phyloP scores from a whole-genome alignment of 2,888 invertebrate species.

The Leucophenga maculata region DNA sequence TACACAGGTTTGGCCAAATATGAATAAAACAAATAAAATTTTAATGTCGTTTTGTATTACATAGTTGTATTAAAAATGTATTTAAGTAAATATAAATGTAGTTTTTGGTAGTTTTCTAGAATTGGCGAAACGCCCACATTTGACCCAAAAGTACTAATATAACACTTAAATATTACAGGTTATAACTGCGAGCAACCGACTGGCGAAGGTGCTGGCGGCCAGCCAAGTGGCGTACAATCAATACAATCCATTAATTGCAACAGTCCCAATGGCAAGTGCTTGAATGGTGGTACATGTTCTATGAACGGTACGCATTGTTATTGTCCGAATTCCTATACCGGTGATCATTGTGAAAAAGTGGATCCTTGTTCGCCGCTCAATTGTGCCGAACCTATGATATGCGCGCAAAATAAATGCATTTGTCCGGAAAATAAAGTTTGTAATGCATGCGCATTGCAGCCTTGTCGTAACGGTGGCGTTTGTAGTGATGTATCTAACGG shows the following conservation, averaged over 20 bases:
- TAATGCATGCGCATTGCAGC: constrained; percentile 75
- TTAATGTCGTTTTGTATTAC: neutral
- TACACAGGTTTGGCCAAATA: constrained; percentile 76
- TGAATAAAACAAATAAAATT: neutral
- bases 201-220: constrained; percentile 44
- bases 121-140: neutral
- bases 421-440: constrained; percentile 72
- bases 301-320: constrained; percentile 70
- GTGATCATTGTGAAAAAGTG: constrained; percentile 68
- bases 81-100: neutral
- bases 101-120: neutral
- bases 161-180: constrained; percentile 50
- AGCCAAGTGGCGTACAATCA: constrained; percentile 23
- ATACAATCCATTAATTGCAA: constrained; percentile 57
- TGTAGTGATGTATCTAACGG: constrained; percentile 76
- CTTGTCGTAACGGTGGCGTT: constrained; percentile 79
- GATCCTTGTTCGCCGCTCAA: constrained; percentile 67
- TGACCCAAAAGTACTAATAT: neutral
- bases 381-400: constrained; percentile 71
- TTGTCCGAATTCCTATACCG: constrained; percentile 68
- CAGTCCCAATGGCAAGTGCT: constrained; percentile 67
- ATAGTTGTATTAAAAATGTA: neutral
- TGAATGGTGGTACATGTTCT: constrained; percentile 71
- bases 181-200: constrained; percentile 69
- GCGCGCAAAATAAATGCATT: constrained; percentile 68